Percentiles rank a stretch among this genome's conserved stretches.
These are phyloP conservation scores for Hylia prasina DNA, from an alignment of 2,113 vertebrate genomes.

Conservation along the genomic window DNA sequence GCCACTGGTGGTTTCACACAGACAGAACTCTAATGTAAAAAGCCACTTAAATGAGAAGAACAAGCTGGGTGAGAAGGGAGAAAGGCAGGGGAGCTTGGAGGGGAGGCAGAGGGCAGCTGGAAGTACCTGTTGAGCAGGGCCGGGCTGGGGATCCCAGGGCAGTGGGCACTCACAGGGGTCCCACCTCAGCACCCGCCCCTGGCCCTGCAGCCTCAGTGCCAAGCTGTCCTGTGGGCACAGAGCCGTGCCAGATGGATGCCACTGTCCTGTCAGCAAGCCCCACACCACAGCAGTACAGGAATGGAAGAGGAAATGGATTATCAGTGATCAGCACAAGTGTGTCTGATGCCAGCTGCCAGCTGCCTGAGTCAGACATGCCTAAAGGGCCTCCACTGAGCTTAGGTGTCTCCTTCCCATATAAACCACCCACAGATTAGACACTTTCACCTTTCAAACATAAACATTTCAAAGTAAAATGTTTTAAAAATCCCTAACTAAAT, in stretches of 20 bases:
- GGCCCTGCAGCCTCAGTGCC: neutral
- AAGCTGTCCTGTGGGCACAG: neutral
- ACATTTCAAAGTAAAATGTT: neutral
- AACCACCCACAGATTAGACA: neutral
- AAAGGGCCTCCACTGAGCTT: neutral
- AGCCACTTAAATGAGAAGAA: neutral
- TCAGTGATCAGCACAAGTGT: too few relatives aligned
- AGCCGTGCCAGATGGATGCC: neutral
- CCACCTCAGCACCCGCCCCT: neutral
- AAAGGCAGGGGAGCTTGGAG: neutral
- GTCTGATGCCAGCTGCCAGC: neutral
- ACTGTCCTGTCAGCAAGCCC: neutral
- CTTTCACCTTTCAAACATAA: neutral
- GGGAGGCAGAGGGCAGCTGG: neutral
- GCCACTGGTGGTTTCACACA: neutral
- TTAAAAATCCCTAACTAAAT: neutral
- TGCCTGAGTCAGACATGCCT: neutral
- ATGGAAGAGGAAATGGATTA: rapidly evolving
- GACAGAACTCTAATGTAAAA: neutral
- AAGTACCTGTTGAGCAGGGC: rapidly evolving
- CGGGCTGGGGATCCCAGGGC: rapidly evolving
- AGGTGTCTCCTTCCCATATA: neutral
- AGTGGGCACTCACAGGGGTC: rapidly evolving
- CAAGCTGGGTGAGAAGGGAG: neutral
- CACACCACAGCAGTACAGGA: neutral